These are phyloP conservation scores for Periplaneta americana DNA, from an alignment of 1,140 invertebrate species.

Conservation along the genomic window DNA sequence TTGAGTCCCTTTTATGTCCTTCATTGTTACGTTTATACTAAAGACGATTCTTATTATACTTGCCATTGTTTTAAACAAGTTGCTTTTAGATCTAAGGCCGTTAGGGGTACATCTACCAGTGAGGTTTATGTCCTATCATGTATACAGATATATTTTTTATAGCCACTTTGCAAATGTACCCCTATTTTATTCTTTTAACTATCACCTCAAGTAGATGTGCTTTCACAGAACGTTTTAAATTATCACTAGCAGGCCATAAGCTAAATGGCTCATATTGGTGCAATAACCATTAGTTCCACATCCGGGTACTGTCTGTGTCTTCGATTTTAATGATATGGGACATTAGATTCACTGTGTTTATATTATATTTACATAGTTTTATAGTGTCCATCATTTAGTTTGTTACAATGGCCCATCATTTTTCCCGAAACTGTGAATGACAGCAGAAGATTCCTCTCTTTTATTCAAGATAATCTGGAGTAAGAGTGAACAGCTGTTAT, in stretches of 20 bases:
- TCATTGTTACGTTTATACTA: not conserved
- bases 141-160: too few species aligned
- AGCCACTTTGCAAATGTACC: not conserved
- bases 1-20: not conserved
- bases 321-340: not conserved
- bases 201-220: not conserved
- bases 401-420: not conserved
- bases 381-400: not conserved
- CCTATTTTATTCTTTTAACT: not conserved
- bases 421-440: not conserved
- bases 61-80: not conserved
- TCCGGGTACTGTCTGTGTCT: not conserved
- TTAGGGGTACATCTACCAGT: not conserved
- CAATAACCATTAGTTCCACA: not conserved
- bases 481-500: not conserved
- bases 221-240: not conserved
- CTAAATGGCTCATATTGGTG: not conserved
- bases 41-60: not conserved
- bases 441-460: not conserved
- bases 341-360: not conserved
- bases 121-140: not conserved
- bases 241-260: not conserved
- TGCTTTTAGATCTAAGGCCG: not conserved
- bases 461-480: too few species aligned
- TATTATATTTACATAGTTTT: not conserved